Evolutionary conservation across 2,888 invertebrate species (phyloP), one percentile per base, ranked within the genome.

Genomic region (Sphinx pinastri): DNA sequence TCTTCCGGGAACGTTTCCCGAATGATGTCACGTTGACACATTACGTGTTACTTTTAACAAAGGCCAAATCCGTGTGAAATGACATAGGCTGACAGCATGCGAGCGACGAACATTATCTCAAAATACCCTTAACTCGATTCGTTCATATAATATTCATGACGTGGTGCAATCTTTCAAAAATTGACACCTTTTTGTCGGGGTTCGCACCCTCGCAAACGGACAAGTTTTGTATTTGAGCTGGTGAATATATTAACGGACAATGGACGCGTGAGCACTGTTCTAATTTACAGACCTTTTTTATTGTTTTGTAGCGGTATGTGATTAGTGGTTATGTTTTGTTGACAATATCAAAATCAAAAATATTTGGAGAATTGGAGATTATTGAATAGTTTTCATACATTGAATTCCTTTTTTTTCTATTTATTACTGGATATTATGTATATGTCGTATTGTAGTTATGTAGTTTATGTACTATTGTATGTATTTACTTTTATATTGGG

Each of bases 131-230:
- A 93, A 93, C 93, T 91, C 91, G 85, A 91, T 89, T 91, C 92
- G 88, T 92, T 93, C 91, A 93, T 94, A 93, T 93, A 93, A 94
- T 91, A 94, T 94, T 93, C 93, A 94, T 93, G 93, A 92, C 91
- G 89, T 77, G 89, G 87, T 86, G 87, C 93, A 93, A 94, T 94
- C 93, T 94, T 94, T 94, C 93, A 94, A 93, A 93, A 94, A 93
- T 93, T 94, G 93, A 94, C 93, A 93, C 93, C 92, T 92, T 91
- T 90, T 89, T 83, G 82, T 84, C 80, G 81, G 87, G 87, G 86
- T 82, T 81, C 84, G 85, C 87, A 84, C 80, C 78, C 77, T 76
- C 81, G 81, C 80, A 82, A 84, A 84, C 80, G 88, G 83, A 90
- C 91, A 92, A 91, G 90, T 91, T 92, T 92, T 90, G 90, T 90